These are phyloP conservation scores for Loriculus beryllinus DNA, from an alignment of 2,797 vertebrate genomes.

Conservation along the genomic window DNA sequence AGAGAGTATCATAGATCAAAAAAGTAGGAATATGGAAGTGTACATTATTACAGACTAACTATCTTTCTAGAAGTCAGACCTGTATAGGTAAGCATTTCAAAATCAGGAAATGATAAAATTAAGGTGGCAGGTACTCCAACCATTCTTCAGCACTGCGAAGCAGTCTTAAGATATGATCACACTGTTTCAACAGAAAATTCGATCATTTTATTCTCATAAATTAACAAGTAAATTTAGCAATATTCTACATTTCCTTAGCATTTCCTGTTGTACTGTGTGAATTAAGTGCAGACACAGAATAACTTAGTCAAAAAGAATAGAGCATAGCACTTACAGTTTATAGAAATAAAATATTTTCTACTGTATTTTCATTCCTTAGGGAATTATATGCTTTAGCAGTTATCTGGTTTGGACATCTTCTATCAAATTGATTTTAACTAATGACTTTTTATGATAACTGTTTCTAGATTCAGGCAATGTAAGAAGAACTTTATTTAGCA, in stretches of 20 bases:
- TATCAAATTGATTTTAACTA: background rate
- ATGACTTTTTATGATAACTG: background rate
- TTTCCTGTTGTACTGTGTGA: background rate
- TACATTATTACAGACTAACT: background rate
- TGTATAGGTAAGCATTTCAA: background rate
- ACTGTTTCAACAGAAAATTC: background rate
- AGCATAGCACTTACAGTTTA: background rate
- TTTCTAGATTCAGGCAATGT: background rate
- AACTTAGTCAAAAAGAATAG: background rate
- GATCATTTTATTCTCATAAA: background rate
- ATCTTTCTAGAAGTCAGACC: background rate
- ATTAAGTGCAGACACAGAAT: background rate
- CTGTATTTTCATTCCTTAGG: background rate
- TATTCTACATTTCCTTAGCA: background rate
- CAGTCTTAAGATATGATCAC: background rate
- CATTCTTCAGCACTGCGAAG: background rate
- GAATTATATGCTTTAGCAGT: background rate
- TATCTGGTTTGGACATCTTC: background rate
- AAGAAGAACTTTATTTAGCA: background rate
- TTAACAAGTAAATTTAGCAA: background rate
- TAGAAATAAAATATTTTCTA: background rate
- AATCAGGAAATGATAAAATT: background rate
- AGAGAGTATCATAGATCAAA: background rate
- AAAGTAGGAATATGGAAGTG: background rate
- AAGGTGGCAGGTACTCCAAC: background rate